phyloP scores from a whole-genome alignment of 2,113 vertebrate species.

The Anarrhichthys ocellatus region DNA sequence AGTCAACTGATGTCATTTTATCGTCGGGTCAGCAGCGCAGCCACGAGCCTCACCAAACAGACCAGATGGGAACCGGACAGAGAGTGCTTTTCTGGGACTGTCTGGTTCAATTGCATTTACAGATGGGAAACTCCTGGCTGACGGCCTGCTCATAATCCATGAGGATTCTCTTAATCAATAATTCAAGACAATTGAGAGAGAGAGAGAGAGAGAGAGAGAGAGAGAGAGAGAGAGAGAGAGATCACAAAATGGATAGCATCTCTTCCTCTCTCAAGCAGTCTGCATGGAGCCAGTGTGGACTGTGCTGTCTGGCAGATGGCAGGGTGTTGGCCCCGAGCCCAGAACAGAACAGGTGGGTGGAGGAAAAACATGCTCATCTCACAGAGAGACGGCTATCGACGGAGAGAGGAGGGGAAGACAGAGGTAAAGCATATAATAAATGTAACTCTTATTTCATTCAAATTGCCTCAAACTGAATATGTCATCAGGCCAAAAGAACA shows the following conservation, averaged over 20 bases:
- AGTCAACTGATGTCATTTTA: conserved; percentile 37
- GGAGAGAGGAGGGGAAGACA: not conserved
- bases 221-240: not conserved
- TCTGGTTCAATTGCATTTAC: conserved; percentile 16
- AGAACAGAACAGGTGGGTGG: conserved; percentile 69
- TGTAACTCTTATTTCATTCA: not conserved
- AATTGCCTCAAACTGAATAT: not conserved
- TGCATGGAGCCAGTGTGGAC: conserved; percentile 38
- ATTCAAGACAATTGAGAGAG: conserved; percentile 39
- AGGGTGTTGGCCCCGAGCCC: conserved; percentile 57
- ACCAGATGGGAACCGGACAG: conserved; percentile 2
- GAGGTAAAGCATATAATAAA: conserved; percentile 17
- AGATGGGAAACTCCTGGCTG: conserved; percentile 48
- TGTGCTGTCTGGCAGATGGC: conserved; percentile 70
- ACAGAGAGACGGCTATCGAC: conserved; percentile 29
- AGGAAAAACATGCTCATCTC: conserved; percentile 51
- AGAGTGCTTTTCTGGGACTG: conserved; percentile 8
- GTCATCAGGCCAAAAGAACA: not conserved
- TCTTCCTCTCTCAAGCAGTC: conserved; percentile 31
- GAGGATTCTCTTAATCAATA: conserved; percentile 52
- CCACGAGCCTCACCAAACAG: not conserved
- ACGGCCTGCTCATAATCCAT: conserved; percentile 30
- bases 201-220: not conserved
- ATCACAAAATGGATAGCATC: conserved; percentile 39
- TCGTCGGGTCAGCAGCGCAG: not conserved